A percentile compares a stretch with the other conserved stretches of the same genome.
Conservation (phyloP, 2,797 vertebrate species). For the Pseudopleuronectes americanus region DNA sequence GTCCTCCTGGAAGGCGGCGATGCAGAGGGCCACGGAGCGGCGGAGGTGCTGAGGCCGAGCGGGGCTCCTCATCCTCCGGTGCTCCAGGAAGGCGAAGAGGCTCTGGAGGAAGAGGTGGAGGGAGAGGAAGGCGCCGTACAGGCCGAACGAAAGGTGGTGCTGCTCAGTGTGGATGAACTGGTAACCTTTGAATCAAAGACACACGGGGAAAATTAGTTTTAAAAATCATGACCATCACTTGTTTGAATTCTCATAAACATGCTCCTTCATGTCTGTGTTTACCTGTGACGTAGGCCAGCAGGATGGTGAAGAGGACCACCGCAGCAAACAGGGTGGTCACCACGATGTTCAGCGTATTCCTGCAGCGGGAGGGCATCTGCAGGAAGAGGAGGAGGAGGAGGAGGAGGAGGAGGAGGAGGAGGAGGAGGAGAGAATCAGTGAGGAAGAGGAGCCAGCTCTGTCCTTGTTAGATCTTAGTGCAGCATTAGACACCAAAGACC, state of each 20-base stretch:
- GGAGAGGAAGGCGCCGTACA: constrained; percentile 96
- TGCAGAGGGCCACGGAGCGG: constrained; percentile 92
- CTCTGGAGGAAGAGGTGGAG: constrained; percentile 96
- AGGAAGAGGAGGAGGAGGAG: constrained; percentile 5
- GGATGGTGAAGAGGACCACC: constrained; percentile 93
- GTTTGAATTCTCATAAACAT: neutral
- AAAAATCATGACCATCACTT: neutral
- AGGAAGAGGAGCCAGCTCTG: neutral
- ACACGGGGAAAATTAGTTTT: neutral
- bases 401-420: neutral
- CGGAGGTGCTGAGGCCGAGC: constrained; percentile 80
- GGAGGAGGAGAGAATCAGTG: neutral
- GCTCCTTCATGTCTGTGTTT: neutral
- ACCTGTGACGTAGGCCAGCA: constrained; percentile 94
- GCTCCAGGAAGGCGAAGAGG: constrained; percentile 96
- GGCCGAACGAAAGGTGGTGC: constrained; percentile 97
- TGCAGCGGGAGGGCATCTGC: constrained; percentile 92
- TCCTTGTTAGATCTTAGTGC: no score
- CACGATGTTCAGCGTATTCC: constrained; percentile 89
- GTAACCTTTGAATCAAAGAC: constrained; percentile 82
- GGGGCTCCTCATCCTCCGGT: constrained; percentile 89
- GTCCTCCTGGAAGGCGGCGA: constrained; percentile 97
- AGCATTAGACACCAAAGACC: no score
- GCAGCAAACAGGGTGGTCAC: constrained; percentile 95
- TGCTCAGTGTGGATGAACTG: constrained; percentile 98